Conservation (phyloP, 23 tunicate genomes). For the Styela clava region DNA sequence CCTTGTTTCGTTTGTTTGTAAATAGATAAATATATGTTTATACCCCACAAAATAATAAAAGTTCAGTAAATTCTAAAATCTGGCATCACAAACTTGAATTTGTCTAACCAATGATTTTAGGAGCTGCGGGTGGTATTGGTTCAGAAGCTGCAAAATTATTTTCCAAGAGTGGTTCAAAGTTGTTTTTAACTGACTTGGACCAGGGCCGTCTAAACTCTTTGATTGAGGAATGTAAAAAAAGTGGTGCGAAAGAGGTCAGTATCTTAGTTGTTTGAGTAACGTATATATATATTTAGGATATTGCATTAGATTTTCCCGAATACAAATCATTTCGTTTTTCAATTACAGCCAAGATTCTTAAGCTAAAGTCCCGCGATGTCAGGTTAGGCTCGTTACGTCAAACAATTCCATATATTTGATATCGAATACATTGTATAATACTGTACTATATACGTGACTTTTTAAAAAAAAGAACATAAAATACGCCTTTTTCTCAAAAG, state of each 20-base stretch:
- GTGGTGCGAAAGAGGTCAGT: constrained; percentile 8
- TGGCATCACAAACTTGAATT: neutral
- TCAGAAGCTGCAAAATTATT: constrained; percentile 4
- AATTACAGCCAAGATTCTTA: too few relatives aligned
- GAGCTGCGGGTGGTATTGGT: constrained; percentile 7
- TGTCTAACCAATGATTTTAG: neutral
- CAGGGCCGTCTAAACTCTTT: neutral
- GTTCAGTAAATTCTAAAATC: neutral
- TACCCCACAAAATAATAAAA: neutral
- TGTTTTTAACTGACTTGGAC: neutral
- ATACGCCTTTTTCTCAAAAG: too few relatives aligned
- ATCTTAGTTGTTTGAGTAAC: neutral
- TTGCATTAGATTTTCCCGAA: too few relatives aligned
- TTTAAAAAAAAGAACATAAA: too few relatives aligned
- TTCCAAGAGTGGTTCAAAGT: neutral
- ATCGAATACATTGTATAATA: too few relatives aligned
- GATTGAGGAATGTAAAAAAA: neutral
- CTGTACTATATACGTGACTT: too few relatives aligned
- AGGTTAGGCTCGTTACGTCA: too few relatives aligned
- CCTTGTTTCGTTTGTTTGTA: neutral
- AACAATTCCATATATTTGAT: too few relatives aligned
- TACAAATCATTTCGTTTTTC: too few relatives aligned
- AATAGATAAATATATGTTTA: too few relatives aligned
- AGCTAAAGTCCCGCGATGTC: too few relatives aligned
- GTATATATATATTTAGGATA: neutral